Conservation (phyloP, 2,113 vertebrate genomes). For the Boleophthalmus pectinirostris region DNA sequence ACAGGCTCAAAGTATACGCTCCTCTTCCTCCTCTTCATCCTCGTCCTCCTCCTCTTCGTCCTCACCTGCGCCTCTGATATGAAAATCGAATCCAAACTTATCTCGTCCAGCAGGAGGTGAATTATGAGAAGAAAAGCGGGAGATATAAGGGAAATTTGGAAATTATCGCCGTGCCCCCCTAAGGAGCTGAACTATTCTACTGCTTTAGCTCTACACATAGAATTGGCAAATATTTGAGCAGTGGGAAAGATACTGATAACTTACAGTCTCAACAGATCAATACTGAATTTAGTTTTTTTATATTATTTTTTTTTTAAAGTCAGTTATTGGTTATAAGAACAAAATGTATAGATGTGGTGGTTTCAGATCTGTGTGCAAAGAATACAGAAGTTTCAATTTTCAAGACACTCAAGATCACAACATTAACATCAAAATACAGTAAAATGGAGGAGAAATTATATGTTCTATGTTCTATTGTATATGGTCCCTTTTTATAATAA, state of each 20-base stretch:
- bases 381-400: too few relatives aligned
- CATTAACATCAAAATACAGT: too few relatives aligned
- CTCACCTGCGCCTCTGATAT: conserved; percentile 31
- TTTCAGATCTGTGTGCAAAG: too few relatives aligned
- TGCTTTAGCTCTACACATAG: not conserved
- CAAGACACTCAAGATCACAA: too few relatives aligned
- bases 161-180: not conserved
- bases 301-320: too few relatives aligned
- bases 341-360: too few relatives aligned
- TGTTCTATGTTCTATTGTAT: too few relatives aligned
- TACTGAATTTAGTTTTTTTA: too few relatives aligned
- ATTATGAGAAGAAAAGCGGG: not conserved
- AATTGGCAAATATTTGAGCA: not conserved
- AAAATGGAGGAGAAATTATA: too few relatives aligned
- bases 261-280: too few relatives aligned
- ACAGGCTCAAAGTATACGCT: conserved; percentile 26
- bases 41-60: conserved; percentile 31
- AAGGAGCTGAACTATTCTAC: not conserved
- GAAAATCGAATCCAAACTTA: conserved; percentile 52
- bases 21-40: conserved; percentile 14
- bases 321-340: too few relatives aligned
- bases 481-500: too few relatives aligned
- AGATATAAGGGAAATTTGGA: conserved; percentile 3
- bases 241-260: not conserved
- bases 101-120: conserved; percentile 31